Evolutionary conservation across 2,797 vertebrate genomes (phyloP), one percentile per base, ranked within the genome.

Genomic region (Siniperca undulata): DNA sequence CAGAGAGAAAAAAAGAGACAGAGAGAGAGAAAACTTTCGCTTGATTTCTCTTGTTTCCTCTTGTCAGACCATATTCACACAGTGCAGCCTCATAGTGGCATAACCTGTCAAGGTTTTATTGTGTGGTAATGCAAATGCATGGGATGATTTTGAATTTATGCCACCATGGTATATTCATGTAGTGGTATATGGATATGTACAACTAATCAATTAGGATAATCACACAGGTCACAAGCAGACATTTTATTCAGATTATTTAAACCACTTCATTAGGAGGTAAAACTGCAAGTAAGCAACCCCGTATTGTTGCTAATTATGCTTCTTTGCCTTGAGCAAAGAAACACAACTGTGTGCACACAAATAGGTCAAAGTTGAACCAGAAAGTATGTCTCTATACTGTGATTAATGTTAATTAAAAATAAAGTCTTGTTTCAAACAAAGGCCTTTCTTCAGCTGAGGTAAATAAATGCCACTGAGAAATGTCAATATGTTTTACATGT

Each of bases 1-100:
- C 36, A 34, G 46, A 75, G 65, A 86, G 40, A 70, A 36, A 19
- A 50, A 42, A 19, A 50, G 38, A 78, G 71, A 69, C 36, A 64
- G 4, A 62, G 5, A 13, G 0, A 65, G 46, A 42, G 38, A 53
- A 83, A 80, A 78, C n/a, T 60, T 77, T 60, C 16, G 19, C 20
- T 70, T 84, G 69, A 83, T 82, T 84, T 68, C 17, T 79, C 56
- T 52, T 46, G 66, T 76, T 89, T 81, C 48, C 44, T 77, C 42
- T 68, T 85, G 83, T 87, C 77, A 77, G 11, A 52, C 42, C 0
- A 8, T 20, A 30, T 77, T 78, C 46, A 60, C 24, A 76, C 20
- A 10, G 17, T 2, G 30, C 34, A 62, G 62, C 44, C 52, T 77
- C 40, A 53, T 9, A 44, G 7, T 44, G 14, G 8, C 19, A 53